These are phyloP conservation scores for Conopomorpha cramerella DNA, from an alignment of 1,140 invertebrate genomes.

Conservation along the genomic window DNA sequence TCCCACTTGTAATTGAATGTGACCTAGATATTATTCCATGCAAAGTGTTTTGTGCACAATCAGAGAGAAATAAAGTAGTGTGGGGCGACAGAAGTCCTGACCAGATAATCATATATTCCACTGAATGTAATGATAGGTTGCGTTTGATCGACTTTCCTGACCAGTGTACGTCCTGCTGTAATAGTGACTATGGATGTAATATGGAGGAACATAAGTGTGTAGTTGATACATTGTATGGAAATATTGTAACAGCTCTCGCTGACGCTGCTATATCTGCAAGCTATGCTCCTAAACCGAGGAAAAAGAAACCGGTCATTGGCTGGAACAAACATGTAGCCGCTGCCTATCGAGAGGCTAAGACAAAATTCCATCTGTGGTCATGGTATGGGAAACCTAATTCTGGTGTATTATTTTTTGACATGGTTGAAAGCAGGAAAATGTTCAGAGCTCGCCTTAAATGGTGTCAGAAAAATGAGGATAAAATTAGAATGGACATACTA, in stretches of 20 bases:
- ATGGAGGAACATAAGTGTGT: background rate
- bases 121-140: background rate
- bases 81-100: slow-evolving; percentile 2
- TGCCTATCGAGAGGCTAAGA: background rate
- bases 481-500: slow-evolving; percentile 3
- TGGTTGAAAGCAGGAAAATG: slow-evolving; percentile 2
- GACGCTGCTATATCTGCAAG: background rate
- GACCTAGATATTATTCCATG: background rate
- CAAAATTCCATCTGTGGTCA: background rate
- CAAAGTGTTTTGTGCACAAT: background rate
- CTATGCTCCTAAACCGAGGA: background rate
- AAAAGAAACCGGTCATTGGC: background rate
- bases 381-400: background rate
- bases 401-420: background rate
- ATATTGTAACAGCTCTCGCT: background rate
- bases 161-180: background rate
- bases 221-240: slow-evolving; percentile 1
- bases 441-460: slow-evolving; percentile 3
- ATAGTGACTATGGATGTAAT: background rate
- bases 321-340: slow-evolving; percentile 1
- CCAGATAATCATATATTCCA: background rate
- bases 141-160: slow-evolving; percentile 2
- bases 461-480: slow-evolving; percentile 2
- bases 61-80: background rate
- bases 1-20: background rate